Evolutionary conservation across 1,140 invertebrate species (phyloP), one percentile per base, ranked within the genome.

Genomic region (Notospermus geniculatus): DNA sequence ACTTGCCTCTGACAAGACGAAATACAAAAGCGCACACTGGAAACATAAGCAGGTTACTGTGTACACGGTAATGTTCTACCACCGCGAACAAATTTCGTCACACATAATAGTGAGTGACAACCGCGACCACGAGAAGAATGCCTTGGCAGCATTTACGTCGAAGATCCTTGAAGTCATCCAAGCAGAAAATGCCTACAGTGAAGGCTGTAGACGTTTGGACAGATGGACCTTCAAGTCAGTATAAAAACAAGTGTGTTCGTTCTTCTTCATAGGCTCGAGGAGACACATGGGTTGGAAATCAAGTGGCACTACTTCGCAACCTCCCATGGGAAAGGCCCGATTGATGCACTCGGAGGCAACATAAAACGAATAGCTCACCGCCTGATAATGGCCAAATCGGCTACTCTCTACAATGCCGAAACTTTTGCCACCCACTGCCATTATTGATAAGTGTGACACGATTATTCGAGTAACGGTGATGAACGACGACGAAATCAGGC

Each of bases 1-100:
- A 60, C 25, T 27, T 17, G 23, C 50, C 19, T 60, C 2, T 17
- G 27, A 13, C 58, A 60, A 54, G 45, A 60, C 27, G 2, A 60
- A 30, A 60, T 60, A 1, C 58, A n/a, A 60, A 54, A 27, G 45
- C 27, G 45, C 58, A 15, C 58, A 56, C 58, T 60, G 58, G 58
- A 55, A 53, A 11, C 58, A 60, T 2, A 39, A 36, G 22, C 58
- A 60, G 53, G 58, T 53, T 5, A 59, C 46, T 2, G 36, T 60
- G 2, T 60, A 46, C 58, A 60, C 58, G 5, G 28, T 36, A 19
- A 19, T 17, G 19, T 15, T 36, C 17, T 59, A 39, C 23, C 2
- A 53, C 28, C 19, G 2, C 2, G 45, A 57, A 19, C 25, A 7
- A n/a, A 57, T 4, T 43, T 19, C 29, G 39, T 32, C 28, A n/a